Percentiles rank a stretch among this genome's conserved stretches.
phyloP scores from a whole-genome alignment of 2,113 vertebrate genomes.

The Mastomys coucha region DNA sequence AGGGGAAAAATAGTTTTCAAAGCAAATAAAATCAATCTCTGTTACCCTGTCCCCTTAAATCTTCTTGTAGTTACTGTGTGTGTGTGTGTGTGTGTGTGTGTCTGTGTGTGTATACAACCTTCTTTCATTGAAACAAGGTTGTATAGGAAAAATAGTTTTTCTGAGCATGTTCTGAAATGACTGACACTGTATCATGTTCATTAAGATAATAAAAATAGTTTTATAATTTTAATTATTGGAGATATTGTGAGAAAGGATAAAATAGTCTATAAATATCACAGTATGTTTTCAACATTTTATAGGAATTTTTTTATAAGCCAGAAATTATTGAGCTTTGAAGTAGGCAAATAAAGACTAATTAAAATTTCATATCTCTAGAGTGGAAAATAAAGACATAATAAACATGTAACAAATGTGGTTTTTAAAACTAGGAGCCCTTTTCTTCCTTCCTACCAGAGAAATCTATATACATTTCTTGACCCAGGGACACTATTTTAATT shows the following conservation, averaged over 20 bases:
- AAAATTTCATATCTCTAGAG: not conserved
- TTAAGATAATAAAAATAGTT: not conserved
- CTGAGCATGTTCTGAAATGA: not conserved
- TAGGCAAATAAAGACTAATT: conserved; percentile 35
- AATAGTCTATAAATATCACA: not conserved
- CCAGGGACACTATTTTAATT: not conserved
- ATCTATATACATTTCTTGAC: not conserved
- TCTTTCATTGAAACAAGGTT: conserved; percentile 20
- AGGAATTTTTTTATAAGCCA: not conserved
- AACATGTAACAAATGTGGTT: not conserved
- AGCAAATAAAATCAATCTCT: conserved; percentile 22
- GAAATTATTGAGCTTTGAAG: not conserved
- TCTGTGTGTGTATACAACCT: too few species aligned
- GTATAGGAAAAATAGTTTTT: not conserved
- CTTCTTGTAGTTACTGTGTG: not conserved
- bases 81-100: not conserved
- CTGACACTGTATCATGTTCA: not conserved
- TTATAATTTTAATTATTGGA: conserved; percentile 19
- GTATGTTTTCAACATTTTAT: not conserved
- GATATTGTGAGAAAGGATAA: not conserved
- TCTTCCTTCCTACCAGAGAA: fast-evolving
- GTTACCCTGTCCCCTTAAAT: not conserved
- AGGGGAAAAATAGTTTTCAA: not conserved
- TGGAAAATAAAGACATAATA: not conserved
- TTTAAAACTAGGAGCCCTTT: not conserved